These are phyloP conservation scores for Pseudochaenichthys georgianus DNA, from an alignment of 2,797 vertebrate species.

Conservation along the genomic window DNA sequence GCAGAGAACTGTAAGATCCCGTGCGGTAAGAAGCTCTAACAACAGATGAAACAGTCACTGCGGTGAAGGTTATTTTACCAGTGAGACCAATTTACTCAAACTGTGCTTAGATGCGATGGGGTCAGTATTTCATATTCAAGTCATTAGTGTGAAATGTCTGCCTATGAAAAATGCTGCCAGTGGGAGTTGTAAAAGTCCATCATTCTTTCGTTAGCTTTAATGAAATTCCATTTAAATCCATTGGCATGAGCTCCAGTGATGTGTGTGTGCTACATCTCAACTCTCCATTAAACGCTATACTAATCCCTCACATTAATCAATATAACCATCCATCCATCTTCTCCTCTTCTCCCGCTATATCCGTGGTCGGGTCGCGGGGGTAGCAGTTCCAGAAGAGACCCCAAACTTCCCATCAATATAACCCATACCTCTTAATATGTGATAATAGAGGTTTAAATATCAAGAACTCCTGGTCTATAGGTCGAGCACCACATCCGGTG, in stretches of 20 bases:
- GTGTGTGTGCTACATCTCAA: conserved; percentile 49
- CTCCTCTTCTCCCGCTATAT: no score
- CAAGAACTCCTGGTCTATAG: conserved; percentile 11
- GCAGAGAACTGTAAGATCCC: conserved; percentile 25
- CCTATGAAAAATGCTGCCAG: conserved; percentile 71
- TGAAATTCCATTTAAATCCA: conserved; percentile 72
- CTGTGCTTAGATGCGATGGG: conserved; percentile 59
- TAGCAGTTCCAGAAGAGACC: no score
- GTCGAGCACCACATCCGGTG: neutral
- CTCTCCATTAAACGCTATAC: conserved; percentile 49
- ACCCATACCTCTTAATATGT: conserved; percentile 22
- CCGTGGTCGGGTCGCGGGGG: no score
- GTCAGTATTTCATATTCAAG: conserved; percentile 74
- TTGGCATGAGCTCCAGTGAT: conserved; percentile 54
- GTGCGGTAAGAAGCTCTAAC: conserved; percentile 41
- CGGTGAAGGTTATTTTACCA: conserved; percentile 66
- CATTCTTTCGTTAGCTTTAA: conserved; percentile 68
- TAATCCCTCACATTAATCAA: conserved; percentile 62
- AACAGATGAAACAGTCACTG: conserved; percentile 49
- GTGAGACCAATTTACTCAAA: conserved; percentile 70
- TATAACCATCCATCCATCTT: conserved; percentile 7
- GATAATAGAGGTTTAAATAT: conserved; percentile 28
- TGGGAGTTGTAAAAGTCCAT: conserved; percentile 71
- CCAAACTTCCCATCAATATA: conserved; percentile 29
- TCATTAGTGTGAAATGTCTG: conserved; percentile 72